These are phyloP conservation scores for Micoletzkya japonica DNA, from an alignment of 2,888 invertebrate genomes.

Conservation along the genomic window DNA sequence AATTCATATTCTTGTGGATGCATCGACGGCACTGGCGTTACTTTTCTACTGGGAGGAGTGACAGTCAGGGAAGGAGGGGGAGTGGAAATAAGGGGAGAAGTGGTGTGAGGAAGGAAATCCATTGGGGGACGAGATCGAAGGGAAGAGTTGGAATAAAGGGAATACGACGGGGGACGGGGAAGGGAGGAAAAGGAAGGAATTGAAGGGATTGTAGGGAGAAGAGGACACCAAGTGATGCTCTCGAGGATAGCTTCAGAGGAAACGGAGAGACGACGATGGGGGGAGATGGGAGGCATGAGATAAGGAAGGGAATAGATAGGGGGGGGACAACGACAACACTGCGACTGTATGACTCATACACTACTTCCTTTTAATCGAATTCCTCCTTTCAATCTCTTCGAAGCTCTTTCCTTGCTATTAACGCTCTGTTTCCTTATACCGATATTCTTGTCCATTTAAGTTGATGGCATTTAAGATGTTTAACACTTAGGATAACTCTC, in stretches of 20 bases:
- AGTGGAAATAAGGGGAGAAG: neutral
- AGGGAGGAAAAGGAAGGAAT: neutral
- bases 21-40: neutral
- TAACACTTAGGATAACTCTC: too few species aligned
- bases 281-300: conserved; percentile 10
- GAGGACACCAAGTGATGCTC: neutral
- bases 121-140: neutral
- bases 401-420: too few species aligned
- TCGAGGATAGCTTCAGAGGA: conserved; percentile 26
- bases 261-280: conserved; percentile 12
- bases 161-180: conserved; percentile 6
- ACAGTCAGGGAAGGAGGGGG: conserved; percentile 9
- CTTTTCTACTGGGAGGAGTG: conserved; percentile 13
- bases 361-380: too few species aligned
- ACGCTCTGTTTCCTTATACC: too few species aligned
- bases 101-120: neutral
- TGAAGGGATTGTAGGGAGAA: neutral
- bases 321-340: too few species aligned
- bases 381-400: too few species aligned
- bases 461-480: too few species aligned
- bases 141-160: neutral
- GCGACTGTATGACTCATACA: too few species aligned
- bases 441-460: too few species aligned
- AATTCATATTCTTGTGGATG: neutral
- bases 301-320: neutral